Evolutionary conservation across 2,797 vertebrate genomes (phyloP), one percentile per base, ranked within the genome.

Genomic region (Micropoecilia bifurca): DNA sequence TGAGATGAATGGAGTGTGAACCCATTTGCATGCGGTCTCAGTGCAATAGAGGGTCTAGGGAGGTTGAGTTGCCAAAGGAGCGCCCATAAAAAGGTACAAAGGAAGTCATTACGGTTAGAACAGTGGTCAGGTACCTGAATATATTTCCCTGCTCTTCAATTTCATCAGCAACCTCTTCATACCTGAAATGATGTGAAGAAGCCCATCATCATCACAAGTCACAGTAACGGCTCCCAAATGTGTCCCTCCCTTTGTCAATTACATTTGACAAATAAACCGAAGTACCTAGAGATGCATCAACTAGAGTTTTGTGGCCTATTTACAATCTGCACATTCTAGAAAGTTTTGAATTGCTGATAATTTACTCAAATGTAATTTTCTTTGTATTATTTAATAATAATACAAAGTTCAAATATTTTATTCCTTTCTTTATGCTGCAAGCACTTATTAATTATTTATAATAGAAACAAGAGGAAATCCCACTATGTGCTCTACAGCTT

Each of bases 131-230:
- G 93, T 96, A 95, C 94, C 94, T 96, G 93, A 95, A 90, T 95
- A 93, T 92, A 96, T 95, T 91, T 95, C 93, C 88, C 94, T 95
- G 94, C 93, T 94, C 92, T 94, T 95, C 93, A 95, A 93, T 93
- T 93, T 95, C 95, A 94, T 95, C 94, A 95, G 95, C 92, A 93
- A 93, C 89, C 90, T 92, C 92, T 94, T 96, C 94, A 96, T 87
- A 94, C 94, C 95, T 95, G 94, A 92, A 95, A 94, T 22, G 74
- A 94, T 79, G 91, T 85, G 86, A 93, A 93, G 88, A 93, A 93
- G 87, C 88, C 76, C n/a, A 86, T 95, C 90, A 94, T 88, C 86
- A 86, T 87, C 86, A 91, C 72, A 92, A 71, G 74, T 82, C 81
- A 69, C 10, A 3, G 57, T 74, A 88, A 84, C 69, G 77, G 75